A percentile compares a stretch with the other conserved stretches of the same genome.
Conservation (phyloP, 2,888 invertebrate species). For the Penaeus monodon region DNA sequence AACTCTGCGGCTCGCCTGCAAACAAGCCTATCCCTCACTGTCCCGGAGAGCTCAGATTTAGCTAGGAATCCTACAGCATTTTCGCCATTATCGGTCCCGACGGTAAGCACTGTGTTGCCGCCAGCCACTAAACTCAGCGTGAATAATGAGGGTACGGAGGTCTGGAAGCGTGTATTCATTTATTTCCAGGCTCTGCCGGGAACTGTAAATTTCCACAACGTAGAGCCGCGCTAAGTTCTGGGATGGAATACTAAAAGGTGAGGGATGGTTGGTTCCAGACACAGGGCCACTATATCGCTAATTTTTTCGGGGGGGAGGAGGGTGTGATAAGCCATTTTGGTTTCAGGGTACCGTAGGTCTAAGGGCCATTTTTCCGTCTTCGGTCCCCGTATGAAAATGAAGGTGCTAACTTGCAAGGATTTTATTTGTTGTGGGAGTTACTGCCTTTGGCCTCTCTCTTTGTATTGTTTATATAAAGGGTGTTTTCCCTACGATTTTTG, state of each 20-base stretch:
- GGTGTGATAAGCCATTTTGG: conserved; percentile 30
- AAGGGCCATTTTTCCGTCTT: conserved; percentile 31
- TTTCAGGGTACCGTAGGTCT: conserved; percentile 2
- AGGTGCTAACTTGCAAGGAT: conserved; percentile 43
- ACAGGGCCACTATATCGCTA: conserved; percentile 45
- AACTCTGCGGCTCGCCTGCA: neutral
- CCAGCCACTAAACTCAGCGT: conserved; percentile 29
- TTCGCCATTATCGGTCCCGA: conserved; percentile 21
- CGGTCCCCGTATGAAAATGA: conserved; percentile 13
- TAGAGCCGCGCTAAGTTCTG: conserved; percentile 40
- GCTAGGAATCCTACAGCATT: neutral
- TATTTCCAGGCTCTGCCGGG: conserved; percentile 47
- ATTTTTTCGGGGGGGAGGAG: conserved; percentile 7
- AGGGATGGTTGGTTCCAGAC: conserved; percentile 44
- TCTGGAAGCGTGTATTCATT: conserved; percentile 51
- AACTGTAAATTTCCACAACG: conserved; percentile 33
- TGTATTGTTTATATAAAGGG: conserved; percentile 42
- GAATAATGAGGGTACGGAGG: conserved; percentile 37
- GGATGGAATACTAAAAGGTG: conserved; percentile 51
- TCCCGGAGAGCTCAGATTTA: conserved; percentile 6
- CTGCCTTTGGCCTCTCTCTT: conserved; percentile 34
- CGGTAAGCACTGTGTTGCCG: conserved; percentile 12
- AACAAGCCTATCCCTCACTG: no score
- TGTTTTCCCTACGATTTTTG: conserved; percentile 6
- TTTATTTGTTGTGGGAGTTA: conserved; percentile 47